Base-by-base conservation (phyloP, 2,797 vertebrate genomes). In the Diplodus puntazzo region DNA sequence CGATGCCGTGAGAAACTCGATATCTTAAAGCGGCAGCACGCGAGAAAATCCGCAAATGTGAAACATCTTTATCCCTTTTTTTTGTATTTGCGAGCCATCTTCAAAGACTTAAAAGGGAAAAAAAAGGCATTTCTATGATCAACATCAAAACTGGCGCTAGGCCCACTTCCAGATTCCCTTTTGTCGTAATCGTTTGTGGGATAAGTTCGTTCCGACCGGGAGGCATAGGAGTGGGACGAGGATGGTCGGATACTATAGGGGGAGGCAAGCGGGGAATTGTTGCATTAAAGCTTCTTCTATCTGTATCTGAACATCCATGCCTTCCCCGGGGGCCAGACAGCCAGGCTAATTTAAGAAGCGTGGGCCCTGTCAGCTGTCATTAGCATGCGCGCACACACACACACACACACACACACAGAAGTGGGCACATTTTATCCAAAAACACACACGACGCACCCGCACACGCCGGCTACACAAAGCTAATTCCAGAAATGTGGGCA, bases 261-360 rank as follows among this genome's bases (percentile, higher is more conserved):
- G 50, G 25, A 68, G 23, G 45, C 81, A 78, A 62, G 57, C 30
- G 54, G 25, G 70, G 25, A 25, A 84, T 60, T 68, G 72, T 67
- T 57, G 72, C 75, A 77, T 75, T 87, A 77, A 84, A 82, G 83
- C 61, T 27, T 81, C 46, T n/a, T 82, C 88, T 85, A 77, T 84
- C 25, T 25, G 25, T 25, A 88, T 90, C 82, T 66, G 72, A 80
- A 86, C 75, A 89, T 88, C 83, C 75, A 76, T 79, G 67, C 81
- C 54, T 83, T 87, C 81, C 87, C 88, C 59, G 60, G 54, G 59
- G 89, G 77, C 84, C 79, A 86, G 84, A 87, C 79, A 92, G 82
- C 84, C 72, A 79, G 81, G 90, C 87, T 94, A 92, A 96, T 94
- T 92, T 90, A 89, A 93, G 92, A 90, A 86, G 85, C 79, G 82